Conservation (phyloP, 2,888 invertebrate genomes). For the Scrobipalpa atriplicella region DNA sequence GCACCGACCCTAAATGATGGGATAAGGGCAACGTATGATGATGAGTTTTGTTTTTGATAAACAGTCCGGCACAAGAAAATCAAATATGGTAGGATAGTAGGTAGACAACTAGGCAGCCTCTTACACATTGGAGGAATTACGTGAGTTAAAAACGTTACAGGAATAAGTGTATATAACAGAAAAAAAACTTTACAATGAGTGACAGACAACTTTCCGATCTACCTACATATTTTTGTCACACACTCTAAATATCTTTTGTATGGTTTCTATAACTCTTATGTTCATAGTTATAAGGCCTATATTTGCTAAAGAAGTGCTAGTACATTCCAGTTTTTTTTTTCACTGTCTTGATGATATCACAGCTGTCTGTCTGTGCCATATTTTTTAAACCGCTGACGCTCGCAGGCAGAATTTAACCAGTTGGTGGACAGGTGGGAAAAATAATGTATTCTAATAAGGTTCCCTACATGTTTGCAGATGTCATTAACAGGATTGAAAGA, state of each 20-base stretch:
- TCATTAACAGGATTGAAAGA: too few relatives aligned
- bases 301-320: not conserved
- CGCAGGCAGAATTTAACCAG: not conserved
- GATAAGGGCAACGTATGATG: too few relatives aligned
- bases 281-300: not conserved
- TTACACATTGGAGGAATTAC: too few relatives aligned
- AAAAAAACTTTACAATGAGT: not conserved
- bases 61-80: too few relatives aligned
- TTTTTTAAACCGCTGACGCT: not conserved
- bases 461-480: not conserved
- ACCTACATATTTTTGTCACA: not conserved
- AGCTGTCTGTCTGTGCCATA: constrained; percentile 1
- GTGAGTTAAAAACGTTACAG: not conserved
- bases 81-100: too few relatives aligned
- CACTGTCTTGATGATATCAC: not conserved
- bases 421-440: not conserved
- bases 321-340: constrained; percentile 8
- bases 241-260: not conserved
- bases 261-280: not conserved
- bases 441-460: not conserved
- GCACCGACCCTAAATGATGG: too few relatives aligned
- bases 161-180: not conserved
- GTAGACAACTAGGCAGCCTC: too few relatives aligned
- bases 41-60: too few relatives aligned
- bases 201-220: not conserved